Evolutionary conservation across 1,140 invertebrate species (phyloP), one percentile per base, ranked within the genome.

Genomic region (Achatina immaculata): DNA sequence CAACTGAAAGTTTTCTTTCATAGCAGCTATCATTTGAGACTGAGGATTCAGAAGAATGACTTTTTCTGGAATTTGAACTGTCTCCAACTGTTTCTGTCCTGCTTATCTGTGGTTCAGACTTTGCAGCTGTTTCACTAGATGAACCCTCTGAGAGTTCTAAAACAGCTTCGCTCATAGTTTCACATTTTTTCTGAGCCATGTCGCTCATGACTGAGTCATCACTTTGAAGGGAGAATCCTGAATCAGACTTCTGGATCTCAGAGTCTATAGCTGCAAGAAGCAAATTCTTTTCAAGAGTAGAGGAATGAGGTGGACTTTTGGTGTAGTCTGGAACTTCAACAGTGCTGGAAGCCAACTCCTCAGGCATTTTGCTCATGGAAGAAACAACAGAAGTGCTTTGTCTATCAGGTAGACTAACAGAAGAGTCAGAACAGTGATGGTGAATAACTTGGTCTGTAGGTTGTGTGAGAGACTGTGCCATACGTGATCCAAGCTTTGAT

Each of bases 11-110:
- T 78, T 80, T 74, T 7, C 83, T 82, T 68, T 88, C 87, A 81
- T 86, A 87, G 83, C 85, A 83, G 82, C 86, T 88, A 75, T 88
- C 84, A 34, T 51, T 76, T 42, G 85, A 85, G 62, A 78, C 75
- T 14, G 74, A n/a, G 24, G 83, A 85, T 4, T 68, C 77, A 34
- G 31, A 58, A 14, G 82, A 84, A 51, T 74, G 51, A 62, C 42
- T 43, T 34, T 62, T 66, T 68, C 45, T 58, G 1, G 68, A 7
- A 43, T 43, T 34, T 36, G 48, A 55, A 28, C 11, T 62, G 4
- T 69, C 16, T 31, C 45, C 21, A 1, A 3, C 7, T 3, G 40
- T 68, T 34, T 36, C n/a, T 4, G 62, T 42, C 45, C 68, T 45
- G 42, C 21, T 16, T 2, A 78, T 66, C 31, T 68, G 43, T 43